phyloP scores from a whole-genome alignment of 2,113 vertebrate genomes.

The Hassar affinis region DNA sequence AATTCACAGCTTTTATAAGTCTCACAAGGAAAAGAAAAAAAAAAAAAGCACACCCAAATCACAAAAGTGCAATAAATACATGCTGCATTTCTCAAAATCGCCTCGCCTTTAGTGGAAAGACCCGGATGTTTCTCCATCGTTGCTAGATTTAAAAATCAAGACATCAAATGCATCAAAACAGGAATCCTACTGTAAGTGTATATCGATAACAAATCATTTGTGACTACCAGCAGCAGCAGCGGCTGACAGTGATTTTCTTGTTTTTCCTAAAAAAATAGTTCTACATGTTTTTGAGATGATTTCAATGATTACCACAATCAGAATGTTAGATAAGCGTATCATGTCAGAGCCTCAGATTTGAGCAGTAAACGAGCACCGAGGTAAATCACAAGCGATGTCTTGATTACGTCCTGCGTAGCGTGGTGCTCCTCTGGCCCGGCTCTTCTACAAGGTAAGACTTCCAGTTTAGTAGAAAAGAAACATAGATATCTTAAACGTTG shows the following conservation, averaged over 20 bases:
- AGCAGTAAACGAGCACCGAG: slow-evolving; percentile 51
- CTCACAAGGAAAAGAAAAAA: slow-evolving; percentile 53
- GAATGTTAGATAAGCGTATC: slow-evolving; percentile 38
- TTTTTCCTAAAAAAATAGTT: slow-evolving; percentile 34
- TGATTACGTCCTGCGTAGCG: slow-evolving; percentile 26
- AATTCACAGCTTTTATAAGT: slow-evolving; percentile 81
- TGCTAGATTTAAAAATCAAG: slow-evolving; percentile 53
- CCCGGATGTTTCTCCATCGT: slow-evolving; percentile 54
- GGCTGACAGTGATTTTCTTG: slow-evolving; percentile 47
- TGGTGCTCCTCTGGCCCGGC: slow-evolving; percentile 11
- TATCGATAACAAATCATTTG: slow-evolving; percentile 55
- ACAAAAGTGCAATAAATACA: slow-evolving; percentile 80
- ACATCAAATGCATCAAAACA: slow-evolving; percentile 25
- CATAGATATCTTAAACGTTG: not conserved
- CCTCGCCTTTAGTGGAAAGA: slow-evolving; percentile 47
- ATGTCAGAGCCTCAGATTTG: slow-evolving; percentile 31
- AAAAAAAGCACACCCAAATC: slow-evolving; percentile 69
- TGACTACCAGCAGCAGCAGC: slow-evolving; percentile 58
- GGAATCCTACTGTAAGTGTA: slow-evolving; percentile 54
- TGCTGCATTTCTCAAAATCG: slow-evolving; percentile 59
- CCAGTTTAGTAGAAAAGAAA: slow-evolving; percentile 23
- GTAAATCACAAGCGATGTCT: slow-evolving; percentile 46
- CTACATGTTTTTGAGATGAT: slow-evolving; percentile 53
- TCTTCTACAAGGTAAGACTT: slow-evolving; percentile 40
- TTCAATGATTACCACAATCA: slow-evolving; percentile 25